Evolutionary conservation across 30 jellyfish, hydroid and myxozoan species (phyloP).

Genomic region (Catostylus mosaicus): DNA sequence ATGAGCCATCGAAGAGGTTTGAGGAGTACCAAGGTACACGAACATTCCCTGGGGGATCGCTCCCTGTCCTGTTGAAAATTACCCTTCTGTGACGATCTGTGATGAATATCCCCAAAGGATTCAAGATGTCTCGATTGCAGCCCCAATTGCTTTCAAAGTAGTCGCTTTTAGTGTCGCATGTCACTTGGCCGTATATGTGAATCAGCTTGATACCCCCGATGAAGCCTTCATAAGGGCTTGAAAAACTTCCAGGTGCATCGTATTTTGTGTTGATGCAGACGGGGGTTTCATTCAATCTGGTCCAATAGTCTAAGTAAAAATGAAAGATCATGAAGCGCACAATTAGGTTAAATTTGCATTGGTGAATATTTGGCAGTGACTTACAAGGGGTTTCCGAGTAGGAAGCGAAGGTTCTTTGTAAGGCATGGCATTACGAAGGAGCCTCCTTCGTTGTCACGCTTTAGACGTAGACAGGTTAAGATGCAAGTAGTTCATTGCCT

Average conservation of each 20-base stretch:
- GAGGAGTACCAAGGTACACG: constrained; percentile 63
- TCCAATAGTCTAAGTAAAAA: constrained; percentile 59
- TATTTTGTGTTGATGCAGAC: constrained; percentile 56
- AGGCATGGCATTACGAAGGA: too few species aligned
- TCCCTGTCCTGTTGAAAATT: constrained; percentile 65
- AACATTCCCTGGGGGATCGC: constrained; percentile 63
- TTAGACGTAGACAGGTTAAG: too few species aligned
- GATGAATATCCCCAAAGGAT: constrained; percentile 56
- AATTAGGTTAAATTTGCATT: too few species aligned
- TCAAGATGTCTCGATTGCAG: constrained; percentile 44
- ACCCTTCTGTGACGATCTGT: constrained; percentile 39
- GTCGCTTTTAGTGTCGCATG: constrained; percentile 39
- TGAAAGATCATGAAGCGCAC: neutral
- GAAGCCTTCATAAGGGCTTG: constrained; percentile 69
- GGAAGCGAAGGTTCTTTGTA: too few species aligned
- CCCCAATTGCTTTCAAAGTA: constrained; percentile 70
- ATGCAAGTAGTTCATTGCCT: too few species aligned
- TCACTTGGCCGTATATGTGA: constrained; percentile 64
- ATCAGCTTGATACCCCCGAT: constrained; percentile 70
- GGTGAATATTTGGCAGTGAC: too few species aligned
- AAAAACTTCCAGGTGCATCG: constrained; percentile 63
- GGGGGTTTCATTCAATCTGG: constrained; percentile 44
- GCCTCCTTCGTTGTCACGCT: too few species aligned
- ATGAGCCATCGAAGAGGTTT: constrained; percentile 34
- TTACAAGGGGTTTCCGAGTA: too few species aligned